Evolutionary conservation across 2,888 invertebrate genomes (phyloP), one percentile per base, ranked within the genome.

Genomic region (Escarpia spicata): DNA sequence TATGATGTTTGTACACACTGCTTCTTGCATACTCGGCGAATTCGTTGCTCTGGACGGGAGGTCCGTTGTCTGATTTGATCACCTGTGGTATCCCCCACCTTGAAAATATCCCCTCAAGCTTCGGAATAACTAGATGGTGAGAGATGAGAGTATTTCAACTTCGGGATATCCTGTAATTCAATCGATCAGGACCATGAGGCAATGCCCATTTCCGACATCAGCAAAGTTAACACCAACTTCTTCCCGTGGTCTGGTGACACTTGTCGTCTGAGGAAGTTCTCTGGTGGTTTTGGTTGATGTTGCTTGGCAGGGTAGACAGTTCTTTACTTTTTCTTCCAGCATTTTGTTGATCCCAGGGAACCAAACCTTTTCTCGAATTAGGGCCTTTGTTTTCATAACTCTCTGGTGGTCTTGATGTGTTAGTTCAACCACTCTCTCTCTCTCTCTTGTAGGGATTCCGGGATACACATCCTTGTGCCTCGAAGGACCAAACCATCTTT

Each of bases 371-470:
- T 93, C 93, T 90, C 93, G 91, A 12, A 94, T 90, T 9, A 94
- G 91, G 60, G 92, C 91, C 93, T 94, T 95, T 2, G 94, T 95
- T 75, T 94, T 93, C 12, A 93, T 93, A 31, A 94, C 93, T 3
- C 94, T 94, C 92, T 94, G 94, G 91, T 95, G 94, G 15, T 94
- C 94, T 45, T 93, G 93, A 45, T 95, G 95, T 43, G 94, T 95
- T 12, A 95, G 91, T 12, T 93, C 43, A 12, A 94, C 92, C 1
- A 92, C 37, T 37, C 37, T 37, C 37, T 37, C 37, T 37, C 94
- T 92, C 90, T 92, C 31, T 90, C n/a, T 91, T 93, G 94, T 89
- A 94, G 90, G 12, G 92, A 75, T 75, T 93, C 90, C 90, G 94
- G 94, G 37, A 95, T 93, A 2, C 94, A 92, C 12, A 94, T 92